Evolutionary conservation across 2,888 invertebrate genomes (phyloP).

Genomic region (Clusia tigrina): DNA sequence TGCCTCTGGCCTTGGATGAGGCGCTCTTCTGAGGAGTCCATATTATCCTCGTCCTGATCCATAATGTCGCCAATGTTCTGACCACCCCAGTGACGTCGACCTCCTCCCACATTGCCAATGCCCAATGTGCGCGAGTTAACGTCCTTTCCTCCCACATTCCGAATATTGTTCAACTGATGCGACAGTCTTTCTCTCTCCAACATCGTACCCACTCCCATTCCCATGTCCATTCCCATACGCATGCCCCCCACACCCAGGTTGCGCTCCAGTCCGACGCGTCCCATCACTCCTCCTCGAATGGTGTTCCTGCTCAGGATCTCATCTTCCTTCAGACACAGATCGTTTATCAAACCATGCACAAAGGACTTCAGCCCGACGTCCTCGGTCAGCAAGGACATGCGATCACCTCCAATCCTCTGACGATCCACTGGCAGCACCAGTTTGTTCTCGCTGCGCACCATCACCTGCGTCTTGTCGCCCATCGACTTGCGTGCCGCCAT

Average conservation of each 20-base stretch:
- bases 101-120: too few relatives aligned
- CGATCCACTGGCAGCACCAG: slow-evolving; percentile 37
- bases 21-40: not conserved
- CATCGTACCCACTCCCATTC: not conserved
- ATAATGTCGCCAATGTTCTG: not conserved
- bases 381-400: slow-evolving; percentile 42
- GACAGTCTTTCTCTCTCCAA: not conserved
- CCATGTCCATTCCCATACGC: too few relatives aligned
- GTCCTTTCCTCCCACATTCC: not conserved
- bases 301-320: not conserved
- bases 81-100: not conserved
- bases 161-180: not conserved
- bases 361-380: slow-evolving; percentile 49
- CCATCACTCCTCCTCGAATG: slow-evolving; percentile 7
- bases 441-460: slow-evolving; percentile 20
- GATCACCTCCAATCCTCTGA: not conserved
- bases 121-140: not conserved
- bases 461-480: not conserved
- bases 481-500: slow-evolving; percentile 33
- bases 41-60: not conserved
- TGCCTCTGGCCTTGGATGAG: not conserved
- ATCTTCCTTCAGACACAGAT: slow-evolving; percentile 27
- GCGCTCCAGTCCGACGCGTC: not conserved
- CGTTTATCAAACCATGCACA: slow-evolving; percentile 44
- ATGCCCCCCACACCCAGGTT: too few relatives aligned